Evolutionary conservation across 2,888 invertebrate species (phyloP).

Genomic region (Torymus aiolomorphi): DNA sequence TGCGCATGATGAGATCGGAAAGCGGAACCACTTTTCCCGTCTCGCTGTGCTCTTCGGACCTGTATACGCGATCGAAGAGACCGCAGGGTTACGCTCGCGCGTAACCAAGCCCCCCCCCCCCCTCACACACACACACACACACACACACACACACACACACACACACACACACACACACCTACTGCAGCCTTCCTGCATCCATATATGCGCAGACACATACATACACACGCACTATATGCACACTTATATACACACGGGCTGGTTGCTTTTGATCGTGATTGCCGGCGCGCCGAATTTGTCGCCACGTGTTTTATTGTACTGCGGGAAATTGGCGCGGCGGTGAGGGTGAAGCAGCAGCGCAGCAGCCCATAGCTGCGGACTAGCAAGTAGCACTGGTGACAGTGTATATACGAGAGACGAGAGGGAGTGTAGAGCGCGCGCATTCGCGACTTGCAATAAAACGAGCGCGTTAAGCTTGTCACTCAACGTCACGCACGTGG

Average conservation of each 20-base stretch:
- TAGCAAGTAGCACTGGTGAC: background rate
- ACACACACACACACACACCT: too few species aligned
- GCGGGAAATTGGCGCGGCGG: conserved; percentile 19
- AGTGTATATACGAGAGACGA: background rate
- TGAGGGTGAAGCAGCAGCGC: background rate
- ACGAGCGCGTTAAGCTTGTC: conserved; percentile 71
- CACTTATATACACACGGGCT: conserved; percentile 49
- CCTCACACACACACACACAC: too few species aligned
- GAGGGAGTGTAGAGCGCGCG: background rate
- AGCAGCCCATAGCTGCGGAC: too few species aligned
- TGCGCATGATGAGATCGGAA: conserved; percentile 39
- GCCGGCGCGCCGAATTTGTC: conserved; percentile 72
- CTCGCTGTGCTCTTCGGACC: background rate
- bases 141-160: too few species aligned
- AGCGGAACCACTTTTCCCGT: conserved; percentile 28
- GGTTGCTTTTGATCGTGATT: conserved; percentile 71
- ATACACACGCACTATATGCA: conserved; percentile 46
- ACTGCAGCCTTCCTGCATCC: too few species aligned
- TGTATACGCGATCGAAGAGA: conserved; percentile 56
- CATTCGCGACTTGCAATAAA: conserved; percentile 66
- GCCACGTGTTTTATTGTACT: conserved; percentile 72
- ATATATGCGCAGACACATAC: too few species aligned
- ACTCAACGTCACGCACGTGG: conserved; percentile 68
- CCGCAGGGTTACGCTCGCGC: conserved; percentile 58
- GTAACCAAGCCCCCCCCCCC: conserved; percentile 27